These are phyloP conservation scores for Xylocampa areola DNA, from an alignment of 2,888 invertebrate species.

Conservation along the genomic window DNA sequence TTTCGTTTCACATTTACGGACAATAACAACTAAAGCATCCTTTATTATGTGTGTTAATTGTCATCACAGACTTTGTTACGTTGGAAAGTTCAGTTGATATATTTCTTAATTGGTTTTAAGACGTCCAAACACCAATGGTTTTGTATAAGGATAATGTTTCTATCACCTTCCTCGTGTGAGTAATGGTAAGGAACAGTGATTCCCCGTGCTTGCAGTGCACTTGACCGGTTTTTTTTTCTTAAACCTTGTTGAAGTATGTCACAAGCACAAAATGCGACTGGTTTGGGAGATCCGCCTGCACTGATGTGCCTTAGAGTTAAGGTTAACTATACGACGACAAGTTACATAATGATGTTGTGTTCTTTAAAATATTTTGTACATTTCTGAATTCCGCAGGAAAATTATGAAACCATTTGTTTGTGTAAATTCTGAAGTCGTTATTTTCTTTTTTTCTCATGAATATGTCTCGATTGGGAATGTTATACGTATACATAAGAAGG, in stretches of 20 bases:
- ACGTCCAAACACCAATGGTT: too few relatives aligned
- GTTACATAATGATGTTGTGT: slow-evolving; percentile 63
- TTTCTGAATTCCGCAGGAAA: slow-evolving; percentile 13
- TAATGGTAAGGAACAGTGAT: slow-evolving; percentile 12
- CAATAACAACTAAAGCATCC: too few relatives aligned
- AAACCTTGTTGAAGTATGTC: slow-evolving; percentile 80
- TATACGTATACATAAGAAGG: too few relatives aligned
- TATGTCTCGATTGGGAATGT: too few relatives aligned
- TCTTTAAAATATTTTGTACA: slow-evolving; percentile 29
- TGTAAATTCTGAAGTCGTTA: too few relatives aligned
- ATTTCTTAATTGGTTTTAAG: too few relatives aligned
- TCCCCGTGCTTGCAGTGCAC: slow-evolving; percentile 10
- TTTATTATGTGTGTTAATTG: too few relatives aligned
- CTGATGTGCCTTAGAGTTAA: slow-evolving; percentile 69
- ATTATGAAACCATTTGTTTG: background rate
- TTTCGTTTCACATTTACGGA: too few relatives aligned
- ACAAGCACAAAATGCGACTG: slow-evolving; percentile 72
- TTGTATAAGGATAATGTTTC: too few relatives aligned
- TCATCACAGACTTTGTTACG: too few relatives aligned
- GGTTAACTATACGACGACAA: slow-evolving; percentile 62
- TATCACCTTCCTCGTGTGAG: slow-evolving; percentile 10
- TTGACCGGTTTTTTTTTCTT: slow-evolving; percentile 52
- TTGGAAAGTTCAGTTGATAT: too few relatives aligned
- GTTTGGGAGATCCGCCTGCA: slow-evolving; percentile 71
- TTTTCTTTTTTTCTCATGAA: too few relatives aligned